These are phyloP conservation scores for Ceriagrion tenellum DNA, from an alignment of 2,888 invertebrate species.

Conservation along the genomic window DNA sequence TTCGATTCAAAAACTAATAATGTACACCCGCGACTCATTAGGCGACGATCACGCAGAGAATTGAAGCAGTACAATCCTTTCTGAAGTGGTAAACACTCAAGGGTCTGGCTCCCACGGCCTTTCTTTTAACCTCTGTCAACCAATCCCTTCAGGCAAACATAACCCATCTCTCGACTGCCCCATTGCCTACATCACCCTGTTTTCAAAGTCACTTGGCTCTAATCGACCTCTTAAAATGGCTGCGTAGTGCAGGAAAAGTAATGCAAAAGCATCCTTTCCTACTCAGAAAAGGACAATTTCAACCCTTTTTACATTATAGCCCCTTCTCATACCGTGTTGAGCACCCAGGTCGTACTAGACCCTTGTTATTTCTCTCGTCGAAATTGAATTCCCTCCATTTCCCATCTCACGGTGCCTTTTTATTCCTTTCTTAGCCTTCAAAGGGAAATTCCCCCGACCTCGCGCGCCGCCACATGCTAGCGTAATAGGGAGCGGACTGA, in stretches of 20 bases:
- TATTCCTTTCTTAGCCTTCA: neutral
- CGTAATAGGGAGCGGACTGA: neutral
- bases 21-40: neutral
- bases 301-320: slow-evolving; percentile 5
- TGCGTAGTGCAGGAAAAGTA: neutral
- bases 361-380: neutral
- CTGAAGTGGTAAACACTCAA: neutral
- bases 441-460: neutral
- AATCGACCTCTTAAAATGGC: neutral
- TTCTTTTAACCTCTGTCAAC: neutral
- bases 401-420: neutral
- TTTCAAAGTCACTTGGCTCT: neutral
- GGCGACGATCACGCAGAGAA: neutral
- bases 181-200: neutral
- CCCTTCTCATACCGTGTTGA: neutral
- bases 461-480: neutral
- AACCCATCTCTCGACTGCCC: neutral
- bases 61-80: no score
- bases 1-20: neutral
- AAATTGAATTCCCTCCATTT: neutral
- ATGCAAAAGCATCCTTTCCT: neutral
- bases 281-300: neutral
- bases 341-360: neutral
- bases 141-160: neutral
- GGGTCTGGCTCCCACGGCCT: neutral